These are phyloP conservation scores for Gnatocerus cornutus DNA, from an alignment of 2,888 invertebrate species.

Conservation along the genomic window DNA sequence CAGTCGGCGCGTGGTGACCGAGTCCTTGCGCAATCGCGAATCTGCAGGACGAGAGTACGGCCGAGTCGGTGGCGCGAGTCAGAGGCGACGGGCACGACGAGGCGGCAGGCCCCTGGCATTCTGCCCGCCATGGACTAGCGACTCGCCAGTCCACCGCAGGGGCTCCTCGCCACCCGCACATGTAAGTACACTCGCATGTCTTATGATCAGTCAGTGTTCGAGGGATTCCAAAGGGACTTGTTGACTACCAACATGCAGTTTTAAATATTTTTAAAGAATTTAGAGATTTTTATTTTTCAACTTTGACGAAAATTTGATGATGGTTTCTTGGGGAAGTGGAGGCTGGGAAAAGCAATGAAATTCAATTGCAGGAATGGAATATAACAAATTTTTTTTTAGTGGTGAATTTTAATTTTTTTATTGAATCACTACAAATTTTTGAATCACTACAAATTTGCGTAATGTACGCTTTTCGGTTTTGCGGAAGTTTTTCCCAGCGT, in stretches of 20 bases:
- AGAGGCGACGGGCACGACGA: constrained; percentile 70
- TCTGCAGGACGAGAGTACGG: constrained; percentile 54
- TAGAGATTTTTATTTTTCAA: background rate
- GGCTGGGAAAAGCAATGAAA: no score
- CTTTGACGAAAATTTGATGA: no score
- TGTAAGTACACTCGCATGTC: constrained; percentile 61
- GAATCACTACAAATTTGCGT: no score
- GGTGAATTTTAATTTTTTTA: no score
- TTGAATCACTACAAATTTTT: no score
- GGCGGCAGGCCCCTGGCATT: constrained; percentile 68
- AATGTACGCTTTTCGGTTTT: no score
- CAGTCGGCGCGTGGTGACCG: constrained; percentile 66
- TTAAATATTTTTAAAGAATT: background rate
- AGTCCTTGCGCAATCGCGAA: constrained; percentile 66
- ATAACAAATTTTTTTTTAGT: no score
- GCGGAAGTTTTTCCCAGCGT: no score
- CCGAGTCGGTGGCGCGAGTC: constrained; percentile 63
- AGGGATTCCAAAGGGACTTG: constrained; percentile 12
- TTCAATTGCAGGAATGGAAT: no score
- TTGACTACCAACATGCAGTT: constrained; percentile 12
- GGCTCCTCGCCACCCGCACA: constrained; percentile 64
- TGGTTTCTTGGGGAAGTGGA: no score
- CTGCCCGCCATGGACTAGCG: constrained; percentile 66
- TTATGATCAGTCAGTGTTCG: background rate
- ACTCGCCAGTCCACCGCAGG: constrained; percentile 66